Percentiles rank a stretch among this genome's conserved stretches.
phyloP scores from a whole-genome alignment of 2,113 vertebrate genomes.

The Tinamus guttatus region DNA sequence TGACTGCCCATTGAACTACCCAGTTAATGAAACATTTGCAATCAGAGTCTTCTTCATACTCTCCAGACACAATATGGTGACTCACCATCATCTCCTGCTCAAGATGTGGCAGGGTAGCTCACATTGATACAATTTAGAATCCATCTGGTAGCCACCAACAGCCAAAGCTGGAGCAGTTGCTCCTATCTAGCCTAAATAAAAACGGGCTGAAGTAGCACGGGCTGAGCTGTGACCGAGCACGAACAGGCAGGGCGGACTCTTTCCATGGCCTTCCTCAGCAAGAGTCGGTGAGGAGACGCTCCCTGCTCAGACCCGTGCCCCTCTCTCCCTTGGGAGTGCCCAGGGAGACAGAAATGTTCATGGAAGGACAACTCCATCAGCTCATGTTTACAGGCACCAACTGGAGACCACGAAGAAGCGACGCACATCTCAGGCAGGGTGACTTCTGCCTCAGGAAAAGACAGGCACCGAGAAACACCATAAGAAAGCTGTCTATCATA shows the following conservation, averaged over 20 bases:
- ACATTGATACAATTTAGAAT: background rate
- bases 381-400: background rate
- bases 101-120: background rate
- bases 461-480: background rate
- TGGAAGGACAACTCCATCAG: background rate
- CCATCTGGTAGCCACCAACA: background rate
- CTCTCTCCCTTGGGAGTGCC: background rate
- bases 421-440: background rate
- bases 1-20: background rate
- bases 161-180: background rate
- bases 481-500: background rate
- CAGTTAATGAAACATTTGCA: background rate
- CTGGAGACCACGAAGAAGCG: background rate
- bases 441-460: background rate
- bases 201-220: background rate
- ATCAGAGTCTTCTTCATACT: background rate
- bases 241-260: background rate
- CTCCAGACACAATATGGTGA: background rate
- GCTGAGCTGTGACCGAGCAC: background rate
- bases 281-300: rapidly evolving
- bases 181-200: background rate
- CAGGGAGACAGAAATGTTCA: background rate
- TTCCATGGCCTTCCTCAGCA: background rate
- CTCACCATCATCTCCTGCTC: background rate
- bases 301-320: background rate